These are phyloP conservation scores for Acyrthosiphon pisum DNA, from an alignment of 1,140 invertebrate genomes.

Conservation along the genomic window DNA sequence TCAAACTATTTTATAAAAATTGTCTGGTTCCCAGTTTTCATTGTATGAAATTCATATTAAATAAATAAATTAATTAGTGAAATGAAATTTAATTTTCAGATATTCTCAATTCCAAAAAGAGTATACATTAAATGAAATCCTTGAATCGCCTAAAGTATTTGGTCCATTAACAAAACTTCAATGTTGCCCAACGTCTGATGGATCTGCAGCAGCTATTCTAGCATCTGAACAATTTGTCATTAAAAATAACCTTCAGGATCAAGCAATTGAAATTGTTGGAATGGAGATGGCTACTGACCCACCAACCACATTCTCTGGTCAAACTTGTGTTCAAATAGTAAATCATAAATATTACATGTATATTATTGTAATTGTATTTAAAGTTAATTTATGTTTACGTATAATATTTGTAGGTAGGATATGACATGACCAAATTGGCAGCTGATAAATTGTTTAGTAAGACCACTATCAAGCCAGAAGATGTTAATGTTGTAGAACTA, in stretches of 20 bases:
- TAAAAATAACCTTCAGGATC: constrained; percentile 78
- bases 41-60: too few relatives aligned
- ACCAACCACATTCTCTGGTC: constrained; percentile 81
- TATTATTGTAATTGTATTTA: constrained; percentile 11
- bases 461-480: constrained; percentile 75
- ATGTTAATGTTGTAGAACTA: constrained; percentile 97
- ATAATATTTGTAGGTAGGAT: constrained; percentile 75
- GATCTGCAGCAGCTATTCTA: constrained; percentile 88
- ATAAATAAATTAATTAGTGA: neutral
- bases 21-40: too few relatives aligned
- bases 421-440: constrained; percentile 92
- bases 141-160: constrained; percentile 83
- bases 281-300: constrained; percentile 97
- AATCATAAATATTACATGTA: constrained; percentile 54
- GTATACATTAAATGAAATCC: constrained; percentile 88
- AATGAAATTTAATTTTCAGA: constrained; percentile 62
- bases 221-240: constrained; percentile 91
- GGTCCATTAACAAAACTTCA: constrained; percentile 93
- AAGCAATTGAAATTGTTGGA: constrained; percentile 92
- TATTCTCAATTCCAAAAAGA: constrained; percentile 92
- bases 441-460: constrained; percentile 82
- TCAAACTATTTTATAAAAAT: neutral
- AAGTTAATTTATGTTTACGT: neutral
- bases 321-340: constrained; percentile 87
- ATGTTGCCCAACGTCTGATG: constrained; percentile 97